Evolutionary conservation across 2,113 vertebrate species (phyloP).

Genomic region (Myrmophylax atrothorax): DNA sequence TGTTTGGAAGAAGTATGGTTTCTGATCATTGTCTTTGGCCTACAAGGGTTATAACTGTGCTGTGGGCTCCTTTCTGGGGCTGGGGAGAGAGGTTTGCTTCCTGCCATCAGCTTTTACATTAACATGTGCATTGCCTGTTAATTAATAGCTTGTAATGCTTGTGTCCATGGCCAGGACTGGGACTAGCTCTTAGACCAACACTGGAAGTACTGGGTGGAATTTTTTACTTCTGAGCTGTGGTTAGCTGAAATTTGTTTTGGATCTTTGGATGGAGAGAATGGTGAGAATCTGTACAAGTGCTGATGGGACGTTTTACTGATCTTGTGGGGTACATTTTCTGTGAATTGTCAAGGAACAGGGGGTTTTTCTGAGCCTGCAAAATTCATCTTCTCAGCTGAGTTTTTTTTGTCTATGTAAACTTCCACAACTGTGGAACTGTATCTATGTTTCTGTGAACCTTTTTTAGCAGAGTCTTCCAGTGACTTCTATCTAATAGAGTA

Average conservation of each 20-base stretch:
- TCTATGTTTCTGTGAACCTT: neutral
- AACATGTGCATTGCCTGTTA: neutral
- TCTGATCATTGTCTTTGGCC: neutral
- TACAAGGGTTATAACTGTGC: neutral
- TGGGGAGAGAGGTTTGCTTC: neutral
- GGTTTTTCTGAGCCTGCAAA: neutral
- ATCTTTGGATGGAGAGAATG: neutral
- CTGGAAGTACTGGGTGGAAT: neutral
- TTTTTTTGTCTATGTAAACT: neutral
- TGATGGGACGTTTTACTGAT: neutral
- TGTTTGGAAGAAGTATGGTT: neutral
- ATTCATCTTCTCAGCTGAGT: neutral
- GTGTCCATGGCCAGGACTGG: neutral
- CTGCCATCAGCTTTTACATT: neutral
- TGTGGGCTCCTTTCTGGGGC: neutral
- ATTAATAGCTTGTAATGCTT: neutral
- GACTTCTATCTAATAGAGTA: neutral
- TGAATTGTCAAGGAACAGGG: neutral
- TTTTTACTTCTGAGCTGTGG: neutral
- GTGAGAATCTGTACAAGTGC: neutral
- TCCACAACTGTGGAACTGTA: neutral
- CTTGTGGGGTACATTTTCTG: neutral
- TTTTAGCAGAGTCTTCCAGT: accelerated
- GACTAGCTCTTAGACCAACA: neutral
- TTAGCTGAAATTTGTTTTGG: conserved; percentile 29